A percentile compares a stretch with the other conserved stretches of the same genome.
Evolutionary conservation across 1,140 invertebrate genomes (phyloP).

Genomic region (Aphaenogaster rudis): DNA sequence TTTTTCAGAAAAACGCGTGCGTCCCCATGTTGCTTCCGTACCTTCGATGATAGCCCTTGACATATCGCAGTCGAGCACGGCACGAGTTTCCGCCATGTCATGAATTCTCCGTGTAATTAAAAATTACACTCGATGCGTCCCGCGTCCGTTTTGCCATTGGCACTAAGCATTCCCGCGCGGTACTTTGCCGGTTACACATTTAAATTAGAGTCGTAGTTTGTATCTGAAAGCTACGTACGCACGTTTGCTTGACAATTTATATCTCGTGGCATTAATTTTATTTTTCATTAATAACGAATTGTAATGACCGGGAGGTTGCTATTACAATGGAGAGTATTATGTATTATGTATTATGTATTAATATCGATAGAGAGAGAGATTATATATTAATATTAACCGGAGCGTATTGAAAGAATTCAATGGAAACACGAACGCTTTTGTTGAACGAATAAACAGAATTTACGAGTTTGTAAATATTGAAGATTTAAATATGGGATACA

Average conservation of each 20-base stretch:
- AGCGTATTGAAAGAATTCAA: background rate
- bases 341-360: conserved; percentile 16
- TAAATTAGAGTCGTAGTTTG: background rate
- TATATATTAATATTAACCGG: background rate
- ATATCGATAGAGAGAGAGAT: background rate
- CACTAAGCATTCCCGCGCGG: no score
- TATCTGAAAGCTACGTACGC: background rate
- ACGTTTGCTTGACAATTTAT: background rate
- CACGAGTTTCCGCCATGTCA: background rate
- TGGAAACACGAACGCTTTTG: background rate
- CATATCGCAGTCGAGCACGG: conserved; percentile 22
- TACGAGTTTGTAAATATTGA: background rate
- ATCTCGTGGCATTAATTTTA: background rate
- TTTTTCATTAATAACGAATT: background rate
- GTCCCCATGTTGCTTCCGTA: conserved; percentile 18
- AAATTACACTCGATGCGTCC: conserved; percentile 10
- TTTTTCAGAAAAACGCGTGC: conserved; percentile 22
- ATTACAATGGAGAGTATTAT: background rate
- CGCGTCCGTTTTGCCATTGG: background rate
- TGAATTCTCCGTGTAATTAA: conserved; percentile 42
- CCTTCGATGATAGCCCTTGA: conserved; percentile 35
- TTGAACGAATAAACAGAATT: background rate
- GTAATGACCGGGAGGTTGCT: background rate
- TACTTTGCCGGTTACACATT: background rate
- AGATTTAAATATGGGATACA: background rate